Base-by-base conservation (phyloP, 2,797 vertebrate genomes). In the Euthynnus affinis region DNA sequence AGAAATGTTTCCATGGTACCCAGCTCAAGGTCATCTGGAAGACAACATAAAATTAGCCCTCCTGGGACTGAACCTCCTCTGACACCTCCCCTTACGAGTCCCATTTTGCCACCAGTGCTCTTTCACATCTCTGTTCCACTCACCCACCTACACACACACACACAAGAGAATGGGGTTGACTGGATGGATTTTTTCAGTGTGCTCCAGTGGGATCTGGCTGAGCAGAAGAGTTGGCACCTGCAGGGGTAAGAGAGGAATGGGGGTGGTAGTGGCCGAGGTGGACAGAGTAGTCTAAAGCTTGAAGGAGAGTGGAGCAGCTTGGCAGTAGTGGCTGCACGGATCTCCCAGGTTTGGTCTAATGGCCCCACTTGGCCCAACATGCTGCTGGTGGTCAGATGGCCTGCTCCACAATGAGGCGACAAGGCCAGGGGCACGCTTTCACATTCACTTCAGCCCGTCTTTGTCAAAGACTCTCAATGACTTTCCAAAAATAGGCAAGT, bases 391-490 rank as follows among this genome's bases (percentile, higher is more conserved):
- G 94, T 95, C 93, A 94, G 91, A 91, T 92, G 91, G 90, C 82
- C 87, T 56, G 78, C 86, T 86, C 75, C 71, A 75, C 86, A 85
- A 85, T 34, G n/a, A 88, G 89, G 81, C 86, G 78, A 88, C 85
- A 68, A 89, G 90, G 91, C 92, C 86, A 91, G 86, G 88, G 93
- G 82, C 88, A 79, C 73, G 83, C 85, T 92, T 92, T 93, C 86
- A 90, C 88, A 89, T 87, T 92, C 87, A 90, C 89, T 91, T 84
- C 87, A 83, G 74, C 85, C 84, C 78, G 91, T 92, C 93, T 95
- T 95, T 95, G 93, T 91, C 92, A 95, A 95, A 95, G 93, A 93
- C 92, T 92, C 89, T 89, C 92, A 93, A 93, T 93, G 94, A 95
- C 93, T 92, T 91, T 92, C 88, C 86, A 89, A 91, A 92, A 89